Evolutionary conservation across 2,113 vertebrate species (phyloP).

Genomic region (Hippocampus mohnikei): DNA sequence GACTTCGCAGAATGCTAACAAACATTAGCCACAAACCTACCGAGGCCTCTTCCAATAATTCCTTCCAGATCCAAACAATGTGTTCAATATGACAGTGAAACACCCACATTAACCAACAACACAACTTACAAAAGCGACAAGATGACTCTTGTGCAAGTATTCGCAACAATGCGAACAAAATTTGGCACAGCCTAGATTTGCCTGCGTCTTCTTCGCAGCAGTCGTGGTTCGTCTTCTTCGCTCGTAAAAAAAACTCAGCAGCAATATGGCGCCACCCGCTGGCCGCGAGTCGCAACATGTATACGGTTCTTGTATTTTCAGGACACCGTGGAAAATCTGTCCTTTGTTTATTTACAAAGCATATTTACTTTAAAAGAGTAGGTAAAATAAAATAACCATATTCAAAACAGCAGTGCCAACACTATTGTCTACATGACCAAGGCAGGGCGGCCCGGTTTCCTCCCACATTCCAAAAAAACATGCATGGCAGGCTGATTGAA

Average conservation of each 20-base stretch:
- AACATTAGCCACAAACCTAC: neutral
- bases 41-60: neutral
- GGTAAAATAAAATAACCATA: too few species aligned
- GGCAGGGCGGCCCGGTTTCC: too few species aligned
- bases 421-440: too few species aligned
- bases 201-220: neutral
- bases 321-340: neutral
- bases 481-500: too few species aligned
- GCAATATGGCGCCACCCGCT: conserved; percentile 6
- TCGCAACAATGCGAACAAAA: neutral
- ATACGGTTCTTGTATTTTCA: neutral
- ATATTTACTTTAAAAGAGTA: too few species aligned
- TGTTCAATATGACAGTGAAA: neutral
- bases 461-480: too few species aligned
- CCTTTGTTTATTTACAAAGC: too few species aligned
- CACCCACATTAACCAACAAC: neutral
- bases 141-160: neutral
- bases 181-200: neutral
- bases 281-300: neutral
- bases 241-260: neutral
- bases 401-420: too few species aligned
- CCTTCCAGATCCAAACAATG: neutral
- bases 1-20: neutral
- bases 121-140: conserved; percentile 54
- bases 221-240: neutral